phyloP scores from a whole-genome alignment of 23 tunicate species.

The Trididemnum nubilum region DNA sequence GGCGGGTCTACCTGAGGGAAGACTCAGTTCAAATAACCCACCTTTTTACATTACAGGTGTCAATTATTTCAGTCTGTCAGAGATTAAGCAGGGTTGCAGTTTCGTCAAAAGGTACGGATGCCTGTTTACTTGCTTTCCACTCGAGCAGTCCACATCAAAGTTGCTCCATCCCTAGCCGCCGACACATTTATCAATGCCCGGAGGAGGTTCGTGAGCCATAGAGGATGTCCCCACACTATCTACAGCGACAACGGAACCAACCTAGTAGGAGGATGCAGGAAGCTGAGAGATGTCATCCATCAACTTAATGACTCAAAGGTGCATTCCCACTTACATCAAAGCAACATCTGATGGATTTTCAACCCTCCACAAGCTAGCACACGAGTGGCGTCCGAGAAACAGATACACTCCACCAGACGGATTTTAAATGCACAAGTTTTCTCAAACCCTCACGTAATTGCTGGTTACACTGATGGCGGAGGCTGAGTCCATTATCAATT shows the following conservation, averaged over 20 bases:
- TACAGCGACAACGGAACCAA: slow-evolving; percentile 30
- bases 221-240: slow-evolving; percentile 2
- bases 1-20: slow-evolving; percentile 20
- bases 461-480: not conserved
- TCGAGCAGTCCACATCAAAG: slow-evolving; percentile 42
- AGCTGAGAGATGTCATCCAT: too few relatives aligned
- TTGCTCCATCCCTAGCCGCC: slow-evolving; percentile 6
- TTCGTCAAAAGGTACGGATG: slow-evolving; percentile 28
- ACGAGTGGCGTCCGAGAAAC: slow-evolving; percentile 21
- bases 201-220: slow-evolving; percentile 21
- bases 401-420: slow-evolving; percentile 23
- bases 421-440: not conserved
- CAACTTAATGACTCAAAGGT: too few relatives aligned
- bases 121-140: slow-evolving; percentile 42
- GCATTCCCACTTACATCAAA: not conserved
- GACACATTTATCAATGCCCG: slow-evolving; percentile 34
- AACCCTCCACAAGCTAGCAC: slow-evolving; percentile 3
- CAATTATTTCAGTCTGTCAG: slow-evolving; percentile 33
- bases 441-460: not conserved
- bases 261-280: slow-evolving; percentile 21
- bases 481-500: slow-evolving; percentile 12
- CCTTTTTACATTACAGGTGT: slow-evolving; percentile 18
- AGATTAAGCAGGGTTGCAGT: slow-evolving; percentile 28
- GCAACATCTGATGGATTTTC: slow-evolving; percentile 4
- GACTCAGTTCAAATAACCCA: not conserved